These are phyloP conservation scores for Parauchenoglanis punctatus DNA, from an alignment of 2,797 vertebrate species.

Conservation along the genomic window DNA sequence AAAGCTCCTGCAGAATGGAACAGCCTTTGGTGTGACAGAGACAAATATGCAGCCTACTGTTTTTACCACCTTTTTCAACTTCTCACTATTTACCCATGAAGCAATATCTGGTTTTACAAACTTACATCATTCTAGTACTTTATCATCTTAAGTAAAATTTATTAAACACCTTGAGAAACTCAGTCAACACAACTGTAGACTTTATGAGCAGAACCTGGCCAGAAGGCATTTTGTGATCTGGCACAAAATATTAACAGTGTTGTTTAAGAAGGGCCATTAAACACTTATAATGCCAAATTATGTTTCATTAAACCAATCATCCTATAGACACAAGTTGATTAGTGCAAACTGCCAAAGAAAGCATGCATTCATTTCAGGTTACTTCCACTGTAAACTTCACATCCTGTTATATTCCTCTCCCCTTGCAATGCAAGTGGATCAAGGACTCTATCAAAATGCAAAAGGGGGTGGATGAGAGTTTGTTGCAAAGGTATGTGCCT, in stretches of 20 bases:
- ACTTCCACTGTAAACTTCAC: background rate
- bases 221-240: background rate
- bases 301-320: background rate
- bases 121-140: background rate
- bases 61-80: background rate
- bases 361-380: background rate
- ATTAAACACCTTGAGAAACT: background rate
- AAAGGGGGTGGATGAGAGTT: background rate
- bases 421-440: background rate
- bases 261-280: background rate
- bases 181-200: background rate
- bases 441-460: background rate
- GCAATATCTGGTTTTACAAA: background rate
- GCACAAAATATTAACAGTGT: background rate
- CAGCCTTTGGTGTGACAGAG: background rate
- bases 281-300: background rate
- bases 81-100: background rate
- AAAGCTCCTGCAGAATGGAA: background rate
- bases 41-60: slow-evolving; percentile 1
- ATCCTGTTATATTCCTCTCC: background rate
- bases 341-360: background rate
- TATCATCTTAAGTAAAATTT: background rate
- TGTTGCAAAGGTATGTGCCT: background rate
- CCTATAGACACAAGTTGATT: background rate
- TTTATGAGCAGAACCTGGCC: background rate